Conservation (phyloP, 2,797 vertebrate genomes). For the Catostomus latipinnis region DNA sequence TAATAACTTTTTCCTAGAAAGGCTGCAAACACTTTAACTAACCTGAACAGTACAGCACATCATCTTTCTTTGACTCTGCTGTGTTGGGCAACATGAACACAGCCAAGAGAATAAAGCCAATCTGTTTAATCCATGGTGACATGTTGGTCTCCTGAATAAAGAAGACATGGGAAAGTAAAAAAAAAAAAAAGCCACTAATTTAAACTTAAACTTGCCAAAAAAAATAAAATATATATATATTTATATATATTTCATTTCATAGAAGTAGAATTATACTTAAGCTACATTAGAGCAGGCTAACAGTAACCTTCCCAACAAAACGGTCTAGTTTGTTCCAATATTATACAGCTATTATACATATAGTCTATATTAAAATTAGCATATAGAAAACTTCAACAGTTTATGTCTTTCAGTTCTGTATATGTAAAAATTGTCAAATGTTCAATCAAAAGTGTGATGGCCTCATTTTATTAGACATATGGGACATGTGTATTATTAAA, state of each 20-base stretch:
- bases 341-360: background rate
- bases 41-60: slow-evolving; percentile 77
- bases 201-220: too few species aligned
- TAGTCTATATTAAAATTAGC: background rate
- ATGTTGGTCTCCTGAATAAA: slow-evolving; percentile 61
- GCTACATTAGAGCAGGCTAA: background rate
- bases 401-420: background rate
- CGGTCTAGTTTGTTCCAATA: background rate
- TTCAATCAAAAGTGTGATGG: background rate
- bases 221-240: too few species aligned
- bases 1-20: background rate
- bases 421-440: background rate
- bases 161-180: slow-evolving; percentile 31
- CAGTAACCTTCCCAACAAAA: background rate
- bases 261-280: background rate
- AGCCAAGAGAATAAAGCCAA: slow-evolving; percentile 54
- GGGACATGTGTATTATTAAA: too few species aligned
- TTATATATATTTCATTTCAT: background rate
- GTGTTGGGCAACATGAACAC: slow-evolving; percentile 57
- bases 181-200: background rate
- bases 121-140: slow-evolving; percentile 64
- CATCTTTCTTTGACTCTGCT: slow-evolving; percentile 67
- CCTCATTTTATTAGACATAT: too few species aligned
- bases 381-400: background rate
- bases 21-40: slow-evolving; percentile 42